phyloP scores from a whole-genome alignment of 2,113 vertebrate genomes.

The Anas platyrhynchos region DNA sequence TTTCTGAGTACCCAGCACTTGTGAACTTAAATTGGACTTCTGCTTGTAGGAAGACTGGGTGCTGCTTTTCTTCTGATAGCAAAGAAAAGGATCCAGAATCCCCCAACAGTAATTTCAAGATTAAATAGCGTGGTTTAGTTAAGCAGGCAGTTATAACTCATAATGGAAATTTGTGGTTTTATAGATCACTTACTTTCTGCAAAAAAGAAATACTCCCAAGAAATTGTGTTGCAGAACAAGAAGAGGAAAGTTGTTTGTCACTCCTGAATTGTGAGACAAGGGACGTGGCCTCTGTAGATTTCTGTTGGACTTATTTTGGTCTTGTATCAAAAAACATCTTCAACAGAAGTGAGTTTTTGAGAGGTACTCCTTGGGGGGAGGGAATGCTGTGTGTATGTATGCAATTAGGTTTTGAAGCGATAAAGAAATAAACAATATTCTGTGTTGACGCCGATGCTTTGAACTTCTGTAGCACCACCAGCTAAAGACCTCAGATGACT shows the following conservation, averaged over 20 bases:
- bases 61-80: not conserved
- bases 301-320: not conserved
- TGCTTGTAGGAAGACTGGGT: not conserved
- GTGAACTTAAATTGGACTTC: not conserved
- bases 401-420: not conserved
- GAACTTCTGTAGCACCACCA: not conserved
- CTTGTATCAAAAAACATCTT: not conserved
- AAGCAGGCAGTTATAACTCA: not conserved
- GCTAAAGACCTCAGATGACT: not conserved
- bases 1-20: not conserved
- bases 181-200: not conserved
- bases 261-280: not conserved
- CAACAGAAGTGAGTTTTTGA: not conserved
- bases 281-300: not conserved
- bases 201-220: not conserved
- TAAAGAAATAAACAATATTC: not conserved
- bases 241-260: constrained; percentile 30
- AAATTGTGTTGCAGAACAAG: not conserved
- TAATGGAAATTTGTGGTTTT: constrained; percentile 37
- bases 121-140: not conserved
- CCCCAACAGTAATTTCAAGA: constrained; percentile 63
- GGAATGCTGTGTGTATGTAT: not conserved
- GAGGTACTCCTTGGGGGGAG: not conserved
- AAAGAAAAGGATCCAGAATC: constrained; percentile 38
- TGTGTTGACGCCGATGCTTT: not conserved